These are phyloP conservation scores for Heliconius charithonia DNA, from an alignment of 2,888 invertebrate species.

Conservation along the genomic window DNA sequence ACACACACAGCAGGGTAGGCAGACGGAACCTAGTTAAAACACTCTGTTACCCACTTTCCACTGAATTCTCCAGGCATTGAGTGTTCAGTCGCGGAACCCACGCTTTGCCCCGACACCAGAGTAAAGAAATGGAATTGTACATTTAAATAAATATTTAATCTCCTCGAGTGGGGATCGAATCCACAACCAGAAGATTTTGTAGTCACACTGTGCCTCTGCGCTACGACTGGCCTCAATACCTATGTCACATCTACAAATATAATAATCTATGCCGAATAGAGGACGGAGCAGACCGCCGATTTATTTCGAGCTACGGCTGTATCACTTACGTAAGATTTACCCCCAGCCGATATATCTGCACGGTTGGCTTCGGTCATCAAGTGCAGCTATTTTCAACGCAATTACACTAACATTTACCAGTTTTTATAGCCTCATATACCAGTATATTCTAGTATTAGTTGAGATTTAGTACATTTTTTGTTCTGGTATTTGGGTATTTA, in stretches of 20 bases:
- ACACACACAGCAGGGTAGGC: no score
- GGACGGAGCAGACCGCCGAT: conserved; percentile 60
- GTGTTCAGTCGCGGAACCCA: no score
- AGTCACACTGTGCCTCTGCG: no score
- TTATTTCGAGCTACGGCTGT: conserved; percentile 70
- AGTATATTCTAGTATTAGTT: not conserved
- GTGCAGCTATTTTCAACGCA: conserved; percentile 44
- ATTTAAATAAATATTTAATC: no score
- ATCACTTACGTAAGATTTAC: conserved; percentile 72
- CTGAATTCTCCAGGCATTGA: no score
- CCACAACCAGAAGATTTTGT: no score
- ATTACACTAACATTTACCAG: conserved; percentile 37
- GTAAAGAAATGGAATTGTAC: no score
- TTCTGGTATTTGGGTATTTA: not conserved
- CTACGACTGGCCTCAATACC: no score
- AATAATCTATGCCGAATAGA: conserved; percentile 44
- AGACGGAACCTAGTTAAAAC: no score
- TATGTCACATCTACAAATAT: conserved; percentile 10
- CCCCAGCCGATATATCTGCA: conserved; percentile 57
- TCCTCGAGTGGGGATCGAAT: no score
- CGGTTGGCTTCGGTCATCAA: conserved; percentile 41
- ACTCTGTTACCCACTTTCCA: no score
- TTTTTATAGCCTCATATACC: conserved; percentile 16
- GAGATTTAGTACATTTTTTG: not conserved
- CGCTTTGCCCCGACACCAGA: no score